Percentiles rank a stretch among this genome's conserved stretches.
Conservation (phyloP, 92 coral and sea anemone genomes). For the Actinostola sp. region DNA sequence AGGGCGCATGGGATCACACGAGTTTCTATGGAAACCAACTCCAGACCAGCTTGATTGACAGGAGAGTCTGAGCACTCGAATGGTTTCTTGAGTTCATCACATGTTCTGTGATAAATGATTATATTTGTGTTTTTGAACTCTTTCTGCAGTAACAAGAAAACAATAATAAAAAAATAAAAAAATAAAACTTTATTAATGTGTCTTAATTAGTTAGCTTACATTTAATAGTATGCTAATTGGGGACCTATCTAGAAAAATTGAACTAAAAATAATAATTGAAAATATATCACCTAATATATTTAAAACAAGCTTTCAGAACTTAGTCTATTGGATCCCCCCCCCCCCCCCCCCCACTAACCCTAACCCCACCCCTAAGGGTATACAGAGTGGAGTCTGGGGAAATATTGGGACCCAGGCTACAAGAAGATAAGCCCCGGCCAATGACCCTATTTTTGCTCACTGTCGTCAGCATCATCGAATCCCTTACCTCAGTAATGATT, state of each 20-base stretch:
- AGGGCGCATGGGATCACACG: slow-evolving; percentile 11
- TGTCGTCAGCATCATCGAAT: too few relatives aligned
- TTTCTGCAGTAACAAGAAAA: background rate
- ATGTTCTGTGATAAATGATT: background rate
- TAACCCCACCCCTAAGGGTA: too few relatives aligned
- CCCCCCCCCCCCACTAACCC: too few relatives aligned
- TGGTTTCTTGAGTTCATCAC: slow-evolving; percentile 21
- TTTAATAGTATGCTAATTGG: too few relatives aligned
- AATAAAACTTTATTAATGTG: too few relatives aligned
- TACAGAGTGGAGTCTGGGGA: too few relatives aligned
- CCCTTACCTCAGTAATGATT: slow-evolving; percentile 29
- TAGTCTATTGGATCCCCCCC: too few relatives aligned
- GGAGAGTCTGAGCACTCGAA: slow-evolving; percentile 14
- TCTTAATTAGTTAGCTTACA: background rate
- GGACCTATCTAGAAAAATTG: too few relatives aligned
- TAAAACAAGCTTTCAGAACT: too few relatives aligned
- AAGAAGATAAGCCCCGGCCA: background rate
- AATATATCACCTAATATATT: too few relatives aligned
- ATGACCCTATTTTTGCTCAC: background rate
- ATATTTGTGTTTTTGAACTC: slow-evolving; percentile 20
- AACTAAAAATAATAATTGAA: background rate
- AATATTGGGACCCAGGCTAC: background rate
- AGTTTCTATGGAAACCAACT: slow-evolving; percentile 20
- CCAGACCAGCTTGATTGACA: slow-evolving; percentile 27
- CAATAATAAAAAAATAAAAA: background rate